Percentiles rank a stretch among this genome's conserved stretches.
Conservation (phyloP, 2,113 vertebrate species). For the Callithrix jacchus region DNA sequence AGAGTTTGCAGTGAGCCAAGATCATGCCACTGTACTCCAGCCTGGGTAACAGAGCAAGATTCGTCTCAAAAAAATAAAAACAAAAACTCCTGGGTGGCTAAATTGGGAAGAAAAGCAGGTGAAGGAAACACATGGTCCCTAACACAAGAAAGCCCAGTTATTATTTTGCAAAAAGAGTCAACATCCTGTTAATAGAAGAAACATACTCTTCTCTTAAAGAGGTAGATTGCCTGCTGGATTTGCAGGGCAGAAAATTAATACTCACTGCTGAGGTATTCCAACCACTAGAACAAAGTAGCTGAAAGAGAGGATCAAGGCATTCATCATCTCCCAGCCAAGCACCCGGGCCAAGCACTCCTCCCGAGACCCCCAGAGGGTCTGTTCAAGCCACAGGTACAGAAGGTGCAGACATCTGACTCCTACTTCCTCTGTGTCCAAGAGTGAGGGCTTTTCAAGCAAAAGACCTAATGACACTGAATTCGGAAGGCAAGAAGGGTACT, state of each 20-base stretch:
- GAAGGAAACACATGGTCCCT: neutral
- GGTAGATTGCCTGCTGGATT: neutral
- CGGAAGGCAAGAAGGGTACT: neutral
- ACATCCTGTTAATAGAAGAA: neutral
- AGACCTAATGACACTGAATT: neutral
- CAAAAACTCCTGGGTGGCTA: neutral
- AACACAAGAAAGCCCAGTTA: neutral
- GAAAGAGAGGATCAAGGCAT: neutral
- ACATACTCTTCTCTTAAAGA: neutral
- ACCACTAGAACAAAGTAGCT: neutral
- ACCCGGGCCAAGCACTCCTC: neutral
- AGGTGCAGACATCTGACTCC: neutral
- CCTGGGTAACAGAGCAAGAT: no score
- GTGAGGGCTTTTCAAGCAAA: neutral
- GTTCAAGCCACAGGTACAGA: neutral
- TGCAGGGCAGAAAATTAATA: neutral
- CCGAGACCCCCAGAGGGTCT: fast-evolving
- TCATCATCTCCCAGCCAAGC: neutral
- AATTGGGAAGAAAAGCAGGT: neutral
- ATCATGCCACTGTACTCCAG: no score
- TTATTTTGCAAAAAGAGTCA: neutral
- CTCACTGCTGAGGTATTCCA: neutral
- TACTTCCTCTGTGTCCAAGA: neutral
- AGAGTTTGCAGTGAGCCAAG: no score
- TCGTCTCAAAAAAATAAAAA: no score